Base-by-base conservation (phyloP, 2,113 vertebrate species). In the Bungarus multicinctus region DNA sequence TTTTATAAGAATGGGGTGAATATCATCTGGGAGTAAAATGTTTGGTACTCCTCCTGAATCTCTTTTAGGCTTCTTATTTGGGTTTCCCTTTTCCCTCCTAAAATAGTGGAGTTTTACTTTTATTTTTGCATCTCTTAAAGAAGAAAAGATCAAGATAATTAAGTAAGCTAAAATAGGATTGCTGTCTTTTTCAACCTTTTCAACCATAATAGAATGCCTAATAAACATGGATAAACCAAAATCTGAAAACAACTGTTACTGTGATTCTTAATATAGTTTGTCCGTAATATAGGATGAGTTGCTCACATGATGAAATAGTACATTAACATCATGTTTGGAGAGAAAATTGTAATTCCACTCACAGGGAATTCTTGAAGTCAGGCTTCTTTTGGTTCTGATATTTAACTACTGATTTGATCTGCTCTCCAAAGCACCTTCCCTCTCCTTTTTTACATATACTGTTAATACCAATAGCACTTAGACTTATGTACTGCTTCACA, bases 1-100 rank as follows among this genome's bases (percentile, higher is more conserved):
- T 95, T 47, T 91, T 58, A 89, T 95, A 95, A 95, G 20, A 39
- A 25, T 50, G 27, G 39, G 53, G 23, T 18, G 47, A 87, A n/a
- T 8, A 20, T 45, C 12, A 57, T 47, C 54, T 34, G 20, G 60
- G 55, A 11, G 9, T 30, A 55, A 25, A 23, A 12, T 45, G 22
- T 27, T 9, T 16, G n/a, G 30, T 43, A 60, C 34, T 30, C 4
- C 20, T 50, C 1, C 2, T 27, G 50, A 6, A 64, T 27, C 18
- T 47, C 12, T 22, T 16, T 27, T 54, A 22, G 39, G 25, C 8
- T 30, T 4, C 27, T 57, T 27, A 9, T 30, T 47, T 20, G 25
- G 16, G 3, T 23, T 5, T 27, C 30, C n/a, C 30, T 92, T 81
- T 47, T 30, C 20, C 3, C 27, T 55, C 34, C 27, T 53, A 54